Conservation (phyloP, 2,113 vertebrate species). For the Bufo gargarizans region DNA sequence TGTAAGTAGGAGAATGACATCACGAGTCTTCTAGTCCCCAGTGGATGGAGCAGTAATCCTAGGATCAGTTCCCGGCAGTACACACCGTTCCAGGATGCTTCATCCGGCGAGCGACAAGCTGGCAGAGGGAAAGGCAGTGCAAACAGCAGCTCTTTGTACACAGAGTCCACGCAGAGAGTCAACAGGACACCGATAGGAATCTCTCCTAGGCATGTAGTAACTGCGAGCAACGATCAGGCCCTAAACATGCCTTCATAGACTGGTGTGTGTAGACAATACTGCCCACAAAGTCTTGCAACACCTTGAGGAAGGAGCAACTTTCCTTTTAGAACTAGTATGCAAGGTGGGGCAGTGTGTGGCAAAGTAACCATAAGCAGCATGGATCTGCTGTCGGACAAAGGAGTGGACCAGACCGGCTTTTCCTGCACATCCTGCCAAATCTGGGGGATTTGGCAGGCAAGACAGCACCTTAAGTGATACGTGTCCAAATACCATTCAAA, state of each 20-base stretch:
- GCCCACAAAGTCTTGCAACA: too few species aligned
- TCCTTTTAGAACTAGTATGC: too few species aligned
- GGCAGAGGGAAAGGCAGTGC: slow-evolving; percentile 12
- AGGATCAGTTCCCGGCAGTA: slow-evolving; percentile 1
- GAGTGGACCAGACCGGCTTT: too few species aligned
- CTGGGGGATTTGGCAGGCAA: too few species aligned
- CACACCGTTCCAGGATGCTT: slow-evolving; percentile 52
- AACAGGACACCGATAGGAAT: neutral
- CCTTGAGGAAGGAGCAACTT: too few species aligned
- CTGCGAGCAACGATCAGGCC: neutral
- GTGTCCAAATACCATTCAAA: too few species aligned
- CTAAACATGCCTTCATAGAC: neutral
- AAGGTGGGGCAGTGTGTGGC: too few species aligned
- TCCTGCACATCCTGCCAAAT: too few species aligned
- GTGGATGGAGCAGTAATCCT: slow-evolving; percentile 16
- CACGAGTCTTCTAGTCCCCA: neutral
- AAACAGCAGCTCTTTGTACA: slow-evolving; percentile 50
- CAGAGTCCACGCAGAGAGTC: neutral
- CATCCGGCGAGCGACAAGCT: neutral
- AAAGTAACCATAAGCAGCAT: too few species aligned
- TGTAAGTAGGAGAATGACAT: neutral
- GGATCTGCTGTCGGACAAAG: too few species aligned
- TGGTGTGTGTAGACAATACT: too few species aligned
- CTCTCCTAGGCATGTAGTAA: neutral
- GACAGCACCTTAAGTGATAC: too few species aligned